phyloP scores from a whole-genome alignment of 2,888 invertebrate genomes.

The Leptopilina myrica region DNA sequence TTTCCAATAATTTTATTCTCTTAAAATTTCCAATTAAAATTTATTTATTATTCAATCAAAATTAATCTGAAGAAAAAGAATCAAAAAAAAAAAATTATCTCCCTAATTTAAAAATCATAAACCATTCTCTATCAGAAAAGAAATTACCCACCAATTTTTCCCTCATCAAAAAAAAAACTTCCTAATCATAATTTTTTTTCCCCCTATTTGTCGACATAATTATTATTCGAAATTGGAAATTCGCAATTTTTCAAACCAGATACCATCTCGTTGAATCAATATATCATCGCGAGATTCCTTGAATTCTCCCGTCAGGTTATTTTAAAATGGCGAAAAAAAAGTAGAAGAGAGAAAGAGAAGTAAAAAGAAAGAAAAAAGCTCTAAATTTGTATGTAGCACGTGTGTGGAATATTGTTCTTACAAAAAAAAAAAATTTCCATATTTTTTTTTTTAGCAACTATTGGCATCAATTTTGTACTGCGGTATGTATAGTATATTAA shows the following conservation, averaged over 20 bases:
- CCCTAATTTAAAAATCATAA: too few relatives aligned
- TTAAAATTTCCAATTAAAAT: too few relatives aligned
- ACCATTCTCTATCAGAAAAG: too few relatives aligned
- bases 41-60: too few relatives aligned
- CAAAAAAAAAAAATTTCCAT: neutral
- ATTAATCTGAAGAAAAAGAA: too few relatives aligned
- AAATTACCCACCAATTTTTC: too few relatives aligned
- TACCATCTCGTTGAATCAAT: neutral
- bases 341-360: too few relatives aligned
- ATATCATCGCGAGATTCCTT: slow-evolving; percentile 29
- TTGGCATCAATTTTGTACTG: too few relatives aligned
- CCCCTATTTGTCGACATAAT: neutral
- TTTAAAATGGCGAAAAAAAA: neutral
- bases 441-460: neutral
- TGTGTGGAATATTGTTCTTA: slow-evolving; percentile 4
- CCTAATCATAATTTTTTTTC: neutral
- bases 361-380: neutral
- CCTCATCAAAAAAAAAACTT: neutral
- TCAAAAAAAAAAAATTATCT: too few relatives aligned
- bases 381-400: neutral
- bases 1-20: too few relatives aligned
- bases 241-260: slow-evolving; percentile 1
- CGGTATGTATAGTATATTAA: too few relatives aligned
- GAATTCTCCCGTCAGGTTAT: slow-evolving; percentile 19
- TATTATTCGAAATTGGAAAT: neutral